Evolutionary conservation across 2,797 vertebrate genomes (phyloP), one percentile per base, ranked within the genome.

Genomic region (Gila robusta): DNA sequence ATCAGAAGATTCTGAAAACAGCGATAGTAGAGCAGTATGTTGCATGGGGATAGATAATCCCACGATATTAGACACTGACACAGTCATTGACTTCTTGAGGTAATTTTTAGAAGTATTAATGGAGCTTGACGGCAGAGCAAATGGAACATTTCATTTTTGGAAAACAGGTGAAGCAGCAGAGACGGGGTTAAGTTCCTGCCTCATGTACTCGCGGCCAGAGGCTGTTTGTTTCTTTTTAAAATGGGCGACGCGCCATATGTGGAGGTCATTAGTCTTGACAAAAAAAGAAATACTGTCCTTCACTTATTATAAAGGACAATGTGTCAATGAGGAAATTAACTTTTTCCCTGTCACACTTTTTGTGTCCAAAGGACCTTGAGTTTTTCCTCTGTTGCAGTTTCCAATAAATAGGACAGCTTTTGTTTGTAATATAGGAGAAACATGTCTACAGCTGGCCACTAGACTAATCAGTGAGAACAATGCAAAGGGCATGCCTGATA

Each of bases 201-300:
- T 87, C 90, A 91, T 91, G 90, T 88, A 83, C 85, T 87, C 82
- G 91, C 91, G 89, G 92, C 95, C 94, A 93, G 92, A 91, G 94
- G 94, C 91, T 94, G 94, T 95, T 95, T 95, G 94, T 95, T 95
- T 95, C 93, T 93, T 91, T 95, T 95, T 95, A 93, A 95, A 95
- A 95, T 92, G 93, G 93, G 93, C 91, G 90, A 94, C 90, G 64
- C 84, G 86, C 93, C 93, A 95, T 94, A 95, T 96, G 94, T 93
- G 92, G 80, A 91, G 94, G 94, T 95, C 94, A 96, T 95, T 96
- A 95, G 94, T 95, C 93, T 95, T 93, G 91, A 93, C 92, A 93
- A 87, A 88, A 88, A 83, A 82, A 87, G 56, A 89, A 89, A 86
- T 85, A 86, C 71, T 81, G 94, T 95, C 94, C 94, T 96, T 95